These are phyloP conservation scores for Drosophila borealis DNA, from an alignment of 2,888 invertebrate genomes.

Conservation along the genomic window DNA sequence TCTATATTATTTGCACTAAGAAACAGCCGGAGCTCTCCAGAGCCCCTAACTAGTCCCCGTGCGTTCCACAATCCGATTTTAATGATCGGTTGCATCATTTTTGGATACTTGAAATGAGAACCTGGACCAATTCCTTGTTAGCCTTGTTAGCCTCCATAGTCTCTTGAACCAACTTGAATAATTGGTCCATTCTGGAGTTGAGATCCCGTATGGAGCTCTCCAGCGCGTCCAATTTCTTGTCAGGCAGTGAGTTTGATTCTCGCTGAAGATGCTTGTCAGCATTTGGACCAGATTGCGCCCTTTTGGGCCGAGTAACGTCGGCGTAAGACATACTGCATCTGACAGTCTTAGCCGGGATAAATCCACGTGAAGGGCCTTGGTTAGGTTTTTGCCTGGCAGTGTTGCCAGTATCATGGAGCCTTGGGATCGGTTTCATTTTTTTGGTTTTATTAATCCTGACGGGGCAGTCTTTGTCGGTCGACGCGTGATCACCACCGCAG, in stretches of 20 bases:
- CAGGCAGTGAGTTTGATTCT: constrained; percentile 8
- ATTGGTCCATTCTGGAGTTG: constrained; percentile 26
- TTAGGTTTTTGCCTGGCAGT: neutral
- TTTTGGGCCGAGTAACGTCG: constrained; percentile 6
- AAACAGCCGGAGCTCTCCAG: constrained; percentile 14
- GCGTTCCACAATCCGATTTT: constrained; percentile 27
- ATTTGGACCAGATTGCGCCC: constrained; percentile 5
- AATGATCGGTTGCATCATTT: constrained; percentile 8
- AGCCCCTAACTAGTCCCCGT: constrained; percentile 12
- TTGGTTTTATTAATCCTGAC: constrained; percentile 12
- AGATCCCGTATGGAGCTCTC: constrained; percentile 18
- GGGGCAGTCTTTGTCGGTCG: constrained; percentile 16
- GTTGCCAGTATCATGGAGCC: constrained; percentile 6
- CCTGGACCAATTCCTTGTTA: constrained; percentile 2
- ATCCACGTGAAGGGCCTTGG: constrained; percentile 1
- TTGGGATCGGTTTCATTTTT: constrained; percentile 9
- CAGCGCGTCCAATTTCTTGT: constrained; percentile 1
- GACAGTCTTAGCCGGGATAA: constrained; percentile 13
- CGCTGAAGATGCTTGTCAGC: constrained; percentile 1
- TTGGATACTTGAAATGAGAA: neutral
- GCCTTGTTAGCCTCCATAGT: constrained; percentile 7
- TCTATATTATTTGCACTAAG: neutral
- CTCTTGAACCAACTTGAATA: constrained; percentile 24
- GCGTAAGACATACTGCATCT: constrained; percentile 17
- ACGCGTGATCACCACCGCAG: constrained; percentile 18